These are phyloP conservation scores for Wiebesia pumilae DNA, from an alignment of 1,140 invertebrate genomes.

Conservation along the genomic window DNA sequence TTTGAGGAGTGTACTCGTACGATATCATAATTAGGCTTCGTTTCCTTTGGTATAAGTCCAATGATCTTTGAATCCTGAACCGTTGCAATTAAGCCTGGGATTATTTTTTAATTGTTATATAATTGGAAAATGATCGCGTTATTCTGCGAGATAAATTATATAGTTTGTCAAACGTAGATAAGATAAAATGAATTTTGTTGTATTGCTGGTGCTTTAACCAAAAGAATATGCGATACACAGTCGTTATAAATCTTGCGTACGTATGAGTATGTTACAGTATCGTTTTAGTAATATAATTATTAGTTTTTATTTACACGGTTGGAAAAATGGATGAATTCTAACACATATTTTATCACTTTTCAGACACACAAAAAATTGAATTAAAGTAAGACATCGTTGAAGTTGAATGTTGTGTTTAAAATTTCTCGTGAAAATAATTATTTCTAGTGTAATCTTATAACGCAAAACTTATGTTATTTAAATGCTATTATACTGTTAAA, in stretches of 20 bases:
- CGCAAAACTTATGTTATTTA: slow-evolving; percentile 37
- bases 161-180: neutral
- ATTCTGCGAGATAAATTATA: neutral
- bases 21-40: too few species aligned
- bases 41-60: too few species aligned
- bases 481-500: slow-evolving; percentile 35
- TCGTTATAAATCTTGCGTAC: neutral
- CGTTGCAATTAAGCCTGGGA: too few species aligned
- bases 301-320: slow-evolving; percentile 44
- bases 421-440: slow-evolving; percentile 20
- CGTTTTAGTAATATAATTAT: neutral
- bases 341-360: slow-evolving; percentile 53
- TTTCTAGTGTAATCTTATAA: slow-evolving; percentile 46
- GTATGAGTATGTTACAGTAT: slow-evolving; percentile 5
- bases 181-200: neutral
- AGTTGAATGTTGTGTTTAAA: slow-evolving; percentile 38
- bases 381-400: slow-evolving; percentile 51
- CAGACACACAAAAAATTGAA: slow-evolving; percentile 52
- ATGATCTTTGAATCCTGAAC: too few species aligned
- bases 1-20: too few species aligned
- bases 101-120: too few species aligned
- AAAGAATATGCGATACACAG: neutral
- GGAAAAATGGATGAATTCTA: slow-evolving; percentile 52
- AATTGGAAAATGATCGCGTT: neutral
- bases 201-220: neutral